These are phyloP conservation scores for Phocides pigmalion DNA, from an alignment of 1,140 invertebrate species.

Conservation along the genomic window DNA sequence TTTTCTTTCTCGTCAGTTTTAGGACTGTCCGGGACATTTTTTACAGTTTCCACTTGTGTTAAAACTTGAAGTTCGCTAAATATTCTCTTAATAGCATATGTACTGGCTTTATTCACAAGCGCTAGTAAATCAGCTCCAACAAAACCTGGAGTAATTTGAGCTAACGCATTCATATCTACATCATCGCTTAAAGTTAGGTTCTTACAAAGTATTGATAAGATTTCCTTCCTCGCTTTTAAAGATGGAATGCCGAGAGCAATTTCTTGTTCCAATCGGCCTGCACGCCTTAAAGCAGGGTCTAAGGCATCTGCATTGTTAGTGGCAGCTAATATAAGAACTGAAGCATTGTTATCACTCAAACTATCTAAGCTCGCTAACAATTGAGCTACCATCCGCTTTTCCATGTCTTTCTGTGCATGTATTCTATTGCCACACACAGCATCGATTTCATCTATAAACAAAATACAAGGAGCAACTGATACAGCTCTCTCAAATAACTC, in stretches of 20 bases:
- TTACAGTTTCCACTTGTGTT: conserved; percentile 42
- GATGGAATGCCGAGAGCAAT: conserved; percentile 97
- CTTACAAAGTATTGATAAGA: conserved; percentile 89
- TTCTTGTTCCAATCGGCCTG: conserved; percentile 97
- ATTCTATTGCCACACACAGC: conserved; percentile 94
- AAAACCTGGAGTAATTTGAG: conserved; percentile 96
- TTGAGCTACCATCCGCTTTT: conserved; percentile 96
- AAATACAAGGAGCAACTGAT: conserved; percentile 89
- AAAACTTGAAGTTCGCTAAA: conserved; percentile 63
- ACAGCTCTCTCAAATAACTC: conserved; percentile 95
- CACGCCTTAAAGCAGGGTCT: conserved; percentile 95
- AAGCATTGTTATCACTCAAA: conserved; percentile 87
- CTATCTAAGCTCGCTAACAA: conserved; percentile 94
- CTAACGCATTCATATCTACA: conserved; percentile 89
- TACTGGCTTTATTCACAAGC: conserved; percentile 93
- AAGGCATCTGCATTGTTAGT: conserved; percentile 97
- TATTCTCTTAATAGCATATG: conserved; percentile 90
- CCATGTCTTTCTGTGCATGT: conserved; percentile 96
- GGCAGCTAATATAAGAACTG: conserved; percentile 96
- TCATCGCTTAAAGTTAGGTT: conserved; percentile 88
- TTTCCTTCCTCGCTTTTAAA: conserved; percentile 89
- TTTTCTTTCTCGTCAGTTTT: conserved; percentile 43
- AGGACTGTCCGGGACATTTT: conserved; percentile 38
- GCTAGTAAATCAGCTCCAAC: conserved; percentile 97
- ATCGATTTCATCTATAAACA: conserved; percentile 98